Evolutionary conservation across 2,888 invertebrate genomes (phyloP).

Genomic region (Agrochola macilenta): DNA sequence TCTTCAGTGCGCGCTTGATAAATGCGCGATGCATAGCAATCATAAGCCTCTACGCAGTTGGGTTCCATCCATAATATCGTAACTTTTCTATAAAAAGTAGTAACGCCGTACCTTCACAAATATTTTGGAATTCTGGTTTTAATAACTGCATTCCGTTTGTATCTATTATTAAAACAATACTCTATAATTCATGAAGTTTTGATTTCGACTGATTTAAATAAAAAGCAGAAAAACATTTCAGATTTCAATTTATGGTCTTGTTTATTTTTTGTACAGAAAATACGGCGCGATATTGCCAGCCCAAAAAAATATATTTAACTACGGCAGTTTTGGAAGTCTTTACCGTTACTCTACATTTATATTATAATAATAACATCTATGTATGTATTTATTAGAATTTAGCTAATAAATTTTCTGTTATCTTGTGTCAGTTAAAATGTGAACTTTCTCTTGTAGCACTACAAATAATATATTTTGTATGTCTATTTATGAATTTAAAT

Average conservation of each 20-base stretch:
- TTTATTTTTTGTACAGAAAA: slow-evolving; percentile 32
- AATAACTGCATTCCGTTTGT: slow-evolving; percentile 58
- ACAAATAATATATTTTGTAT: slow-evolving; percentile 67
- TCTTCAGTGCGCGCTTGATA: not conserved
- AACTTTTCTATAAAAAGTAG: slow-evolving; percentile 53
- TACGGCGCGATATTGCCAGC: slow-evolving; percentile 44
- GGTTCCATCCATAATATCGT: slow-evolving; percentile 32
- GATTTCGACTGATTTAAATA: slow-evolving; percentile 53
- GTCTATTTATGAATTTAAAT: slow-evolving; percentile 59
- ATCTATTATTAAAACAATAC: slow-evolving; percentile 35
- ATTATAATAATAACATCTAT: slow-evolving; percentile 28
- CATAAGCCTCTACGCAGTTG: slow-evolving; percentile 22
- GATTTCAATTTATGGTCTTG: slow-evolving; percentile 31
- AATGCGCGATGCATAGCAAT: not conserved
- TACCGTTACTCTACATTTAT: slow-evolving; percentile 51
- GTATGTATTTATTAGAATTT: slow-evolving; percentile 53
- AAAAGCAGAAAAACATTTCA: slow-evolving; percentile 37
- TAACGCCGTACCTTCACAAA: slow-evolving; percentile 36
- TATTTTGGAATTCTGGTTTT: slow-evolving; percentile 33
- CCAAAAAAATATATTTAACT: slow-evolving; percentile 41
- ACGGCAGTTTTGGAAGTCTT: slow-evolving; percentile 62
- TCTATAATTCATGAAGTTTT: slow-evolving; percentile 23
- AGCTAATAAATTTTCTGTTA: slow-evolving; percentile 51
- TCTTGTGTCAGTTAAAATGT: slow-evolving; percentile 49
- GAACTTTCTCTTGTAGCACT: slow-evolving; percentile 48